Evolutionary conservation across 2,113 vertebrate species (phyloP), one percentile per base, ranked within the genome.

Genomic region (Progne subis): DNA sequence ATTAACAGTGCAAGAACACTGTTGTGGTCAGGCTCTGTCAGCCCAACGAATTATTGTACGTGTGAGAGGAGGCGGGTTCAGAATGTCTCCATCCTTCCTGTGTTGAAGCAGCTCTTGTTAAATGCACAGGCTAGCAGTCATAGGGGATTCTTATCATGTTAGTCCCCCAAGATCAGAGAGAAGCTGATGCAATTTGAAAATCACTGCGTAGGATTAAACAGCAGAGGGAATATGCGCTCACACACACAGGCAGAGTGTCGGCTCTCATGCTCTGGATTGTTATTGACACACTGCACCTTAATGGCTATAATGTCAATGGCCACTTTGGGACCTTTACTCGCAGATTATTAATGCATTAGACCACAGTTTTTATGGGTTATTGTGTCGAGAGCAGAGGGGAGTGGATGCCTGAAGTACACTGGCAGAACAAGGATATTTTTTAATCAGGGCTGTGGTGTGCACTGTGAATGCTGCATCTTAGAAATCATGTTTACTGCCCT

Each of bases 221-320:
- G 94, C 88, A 79, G 88, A 88, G 82, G 76, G 77, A 82, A 95
- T 86, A 75, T 44, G 14, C 34, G 82, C 85, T 80, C 71, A 57
- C 74, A 74, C 77, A 61, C 59, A 14, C 82, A n/a, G 93, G 79
- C 91, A 86, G 75, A 78, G 53, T 47, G 88, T 9, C 91, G 86
- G 87, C 84, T 88, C 95, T 92, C 68, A 3, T 69, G 72, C 75
- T 39, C 12, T 61, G 74, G 92, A 76, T 92, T 86, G 87, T 87
- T 97, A 96, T 97, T 93, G 96, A 96, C 94, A 96, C 90, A 2
- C 78, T 83, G 88, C 90, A 91, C 96, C 93, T 95, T 95, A 94
- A 95, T 94, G 91, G 91, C 94, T 95, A 76, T 96, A 94, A 96
- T 97, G 94, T 95, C 95, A 96, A 97, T 95, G 94, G 81, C 91